Percentiles rank a stretch among this genome's conserved stretches.
phyloP scores from a whole-genome alignment of 2,888 invertebrate species.

The Coleophora deauratella region DNA sequence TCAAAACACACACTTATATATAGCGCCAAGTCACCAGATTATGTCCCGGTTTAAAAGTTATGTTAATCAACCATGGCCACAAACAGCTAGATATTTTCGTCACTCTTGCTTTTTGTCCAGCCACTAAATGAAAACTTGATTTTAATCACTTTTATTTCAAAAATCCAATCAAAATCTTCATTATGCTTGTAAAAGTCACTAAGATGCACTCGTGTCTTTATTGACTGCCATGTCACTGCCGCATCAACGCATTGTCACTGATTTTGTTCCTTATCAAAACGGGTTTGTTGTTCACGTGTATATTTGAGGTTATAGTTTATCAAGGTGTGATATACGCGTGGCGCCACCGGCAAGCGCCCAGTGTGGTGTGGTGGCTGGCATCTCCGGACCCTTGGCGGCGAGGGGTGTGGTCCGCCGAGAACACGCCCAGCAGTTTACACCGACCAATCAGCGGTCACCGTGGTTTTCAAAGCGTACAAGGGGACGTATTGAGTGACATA shows the following conservation, averaged over 20 bases:
- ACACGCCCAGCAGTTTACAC: constrained; percentile 45
- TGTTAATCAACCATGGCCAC: no score
- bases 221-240: constrained; percentile 13
- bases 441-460: constrained; percentile 41
- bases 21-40: no score
- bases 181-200: constrained; percentile 9
- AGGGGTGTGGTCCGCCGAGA: constrained; percentile 45
- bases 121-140: constrained; percentile 7
- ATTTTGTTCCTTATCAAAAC: constrained; percentile 10
- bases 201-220: background rate
- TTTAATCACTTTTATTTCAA: constrained; percentile 16
- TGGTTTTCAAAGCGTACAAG: constrained; percentile 53
- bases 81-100: no score
- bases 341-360: constrained; percentile 69
- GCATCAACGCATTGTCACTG: constrained; percentile 12
- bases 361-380: constrained; percentile 56
- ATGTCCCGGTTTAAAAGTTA: no score
- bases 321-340: constrained; percentile 51
- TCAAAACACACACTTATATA: no score
- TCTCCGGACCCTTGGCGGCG: constrained; percentile 51
- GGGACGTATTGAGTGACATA: constrained; percentile 63
- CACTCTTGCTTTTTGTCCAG: constrained; percentile 9
- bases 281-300: constrained; percentile 19
- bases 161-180: constrained; percentile 22
- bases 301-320: constrained; percentile 21